These are phyloP conservation scores for Zosterops lateralis DNA, from an alignment of 2,113 vertebrate genomes.

Conservation along the genomic window DNA sequence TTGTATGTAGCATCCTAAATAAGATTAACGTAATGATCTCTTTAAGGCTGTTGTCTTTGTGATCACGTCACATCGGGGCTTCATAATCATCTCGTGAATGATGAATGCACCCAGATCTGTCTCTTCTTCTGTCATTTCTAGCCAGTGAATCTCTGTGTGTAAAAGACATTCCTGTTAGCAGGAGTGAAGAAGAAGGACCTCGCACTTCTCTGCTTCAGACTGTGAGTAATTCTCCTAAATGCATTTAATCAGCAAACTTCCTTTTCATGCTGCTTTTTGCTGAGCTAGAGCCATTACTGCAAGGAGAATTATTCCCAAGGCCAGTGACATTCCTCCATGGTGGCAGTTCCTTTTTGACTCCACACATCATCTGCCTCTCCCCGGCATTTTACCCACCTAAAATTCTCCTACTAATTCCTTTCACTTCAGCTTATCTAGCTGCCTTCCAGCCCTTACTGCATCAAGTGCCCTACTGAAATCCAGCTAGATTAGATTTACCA, in stretches of 20 bases:
- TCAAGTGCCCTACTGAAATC: not conserved
- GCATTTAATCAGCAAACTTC: conserved; percentile 62
- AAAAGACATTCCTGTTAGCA: conserved; percentile 24
- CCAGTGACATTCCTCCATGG: conserved; percentile 48
- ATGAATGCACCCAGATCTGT: conserved; percentile 45
- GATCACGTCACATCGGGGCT: conserved; percentile 11
- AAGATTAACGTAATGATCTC: conserved; percentile 51
- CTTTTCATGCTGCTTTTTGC: conserved; percentile 39
- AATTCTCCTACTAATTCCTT: conserved; percentile 16
- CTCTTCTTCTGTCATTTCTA: conserved; percentile 34
- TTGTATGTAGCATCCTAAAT: not conserved
- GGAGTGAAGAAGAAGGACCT: conserved; percentile 33
- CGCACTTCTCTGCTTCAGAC: conserved; percentile 8
- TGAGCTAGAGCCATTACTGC: conserved; percentile 53
- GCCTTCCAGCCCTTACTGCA: conserved; percentile 5
- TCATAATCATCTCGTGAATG: conserved; percentile 10
- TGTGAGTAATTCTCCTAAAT: conserved; percentile 58
- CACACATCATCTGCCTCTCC: conserved; percentile 11
- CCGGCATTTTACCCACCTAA: not conserved
- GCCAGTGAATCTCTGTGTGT: not conserved
- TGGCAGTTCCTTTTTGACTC: conserved; percentile 56
- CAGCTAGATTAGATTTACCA: not conserved
- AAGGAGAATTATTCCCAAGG: conserved; percentile 57
- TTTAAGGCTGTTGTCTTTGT: conserved; percentile 51
- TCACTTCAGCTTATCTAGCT: not conserved